These are phyloP conservation scores for Acestrorhynchus altus DNA, from an alignment of 2,797 vertebrate species.

Conservation along the genomic window DNA sequence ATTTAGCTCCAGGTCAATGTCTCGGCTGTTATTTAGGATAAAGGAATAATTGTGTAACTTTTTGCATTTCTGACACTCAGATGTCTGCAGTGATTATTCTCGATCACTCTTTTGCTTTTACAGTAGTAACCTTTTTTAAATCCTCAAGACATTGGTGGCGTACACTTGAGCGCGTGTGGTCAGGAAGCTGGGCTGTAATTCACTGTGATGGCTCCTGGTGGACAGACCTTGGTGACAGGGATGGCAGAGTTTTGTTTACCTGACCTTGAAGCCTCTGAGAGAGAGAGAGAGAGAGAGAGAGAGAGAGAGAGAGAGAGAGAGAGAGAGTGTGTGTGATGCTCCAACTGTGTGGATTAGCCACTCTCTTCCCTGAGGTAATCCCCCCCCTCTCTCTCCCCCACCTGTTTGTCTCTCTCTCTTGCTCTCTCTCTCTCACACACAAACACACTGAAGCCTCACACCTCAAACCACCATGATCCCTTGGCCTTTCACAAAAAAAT, in stretches of 20 bases:
- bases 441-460: conserved; percentile 61
- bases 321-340: conserved; percentile 41
- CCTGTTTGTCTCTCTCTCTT: background rate
- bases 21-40: too few relatives aligned
- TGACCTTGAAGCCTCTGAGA: conserved; percentile 52
- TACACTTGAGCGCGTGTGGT: background rate
- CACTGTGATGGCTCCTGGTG: conserved; percentile 41
- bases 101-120: background rate
- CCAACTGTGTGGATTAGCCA: conserved; percentile 57
- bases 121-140: too few relatives aligned
- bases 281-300: conserved; percentile 41
- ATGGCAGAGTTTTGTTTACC: conserved; percentile 57
- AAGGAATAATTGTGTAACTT: too few relatives aligned
- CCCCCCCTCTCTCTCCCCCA: conserved; percentile 8
- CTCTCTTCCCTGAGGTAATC: conserved; percentile 53
- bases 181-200: conserved; percentile 41
- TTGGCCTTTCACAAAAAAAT: conserved; percentile 67
- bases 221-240: conserved; percentile 44
- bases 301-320: too few relatives aligned
- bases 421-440: conserved; percentile 1
- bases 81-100: background rate
- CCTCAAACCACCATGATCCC: conserved; percentile 61
- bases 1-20: too few relatives aligned
- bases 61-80: background rate
- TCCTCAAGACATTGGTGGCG: background rate